Conservation (phyloP, 2,888 invertebrate species). For the Rhingia campestris region DNA sequence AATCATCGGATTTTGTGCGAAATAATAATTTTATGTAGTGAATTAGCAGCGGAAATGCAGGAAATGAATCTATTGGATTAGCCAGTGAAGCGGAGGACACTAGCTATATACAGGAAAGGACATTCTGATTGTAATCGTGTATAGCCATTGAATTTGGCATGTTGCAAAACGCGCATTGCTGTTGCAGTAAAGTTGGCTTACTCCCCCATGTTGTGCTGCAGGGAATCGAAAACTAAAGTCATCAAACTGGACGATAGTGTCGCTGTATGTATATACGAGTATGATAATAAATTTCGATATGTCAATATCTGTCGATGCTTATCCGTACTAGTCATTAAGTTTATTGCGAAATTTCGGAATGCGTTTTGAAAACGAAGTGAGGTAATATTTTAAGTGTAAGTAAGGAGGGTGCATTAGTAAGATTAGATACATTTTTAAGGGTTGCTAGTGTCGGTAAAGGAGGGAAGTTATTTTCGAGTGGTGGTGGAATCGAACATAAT, state of each 20-base stretch:
- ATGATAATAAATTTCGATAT: conserved; percentile 47
- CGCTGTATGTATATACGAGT: conserved; percentile 7
- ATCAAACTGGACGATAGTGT: conserved; percentile 18
- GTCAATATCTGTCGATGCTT: conserved; percentile 57
- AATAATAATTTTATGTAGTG: conserved; percentile 37
- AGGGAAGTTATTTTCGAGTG: too few species aligned
- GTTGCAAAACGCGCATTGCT: neutral
- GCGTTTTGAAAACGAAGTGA: neutral
- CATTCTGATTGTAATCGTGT: conserved; percentile 19
- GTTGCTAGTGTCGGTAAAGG: neutral
- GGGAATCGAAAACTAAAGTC: conserved; percentile 17
- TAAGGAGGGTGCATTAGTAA: conserved; percentile 33
- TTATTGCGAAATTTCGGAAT: conserved; percentile 40
- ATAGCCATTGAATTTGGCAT: conserved; percentile 13
- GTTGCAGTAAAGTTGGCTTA: conserved; percentile 45
- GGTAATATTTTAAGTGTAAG: conserved; percentile 2
- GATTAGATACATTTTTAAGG: conserved; percentile 1
- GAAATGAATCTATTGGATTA: conserved; percentile 44
- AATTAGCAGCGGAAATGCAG: conserved; percentile 42
- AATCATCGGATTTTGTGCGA: conserved; percentile 4
- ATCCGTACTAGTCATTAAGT: conserved; percentile 49
- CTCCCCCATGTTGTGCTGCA: neutral
- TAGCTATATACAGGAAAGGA: conserved; percentile 14
- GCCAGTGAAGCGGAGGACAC: conserved; percentile 10
- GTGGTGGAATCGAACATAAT: too few species aligned